Evolutionary conservation across 2,888 invertebrate species (phyloP).

Genomic region (Drosophila cracens): DNA sequence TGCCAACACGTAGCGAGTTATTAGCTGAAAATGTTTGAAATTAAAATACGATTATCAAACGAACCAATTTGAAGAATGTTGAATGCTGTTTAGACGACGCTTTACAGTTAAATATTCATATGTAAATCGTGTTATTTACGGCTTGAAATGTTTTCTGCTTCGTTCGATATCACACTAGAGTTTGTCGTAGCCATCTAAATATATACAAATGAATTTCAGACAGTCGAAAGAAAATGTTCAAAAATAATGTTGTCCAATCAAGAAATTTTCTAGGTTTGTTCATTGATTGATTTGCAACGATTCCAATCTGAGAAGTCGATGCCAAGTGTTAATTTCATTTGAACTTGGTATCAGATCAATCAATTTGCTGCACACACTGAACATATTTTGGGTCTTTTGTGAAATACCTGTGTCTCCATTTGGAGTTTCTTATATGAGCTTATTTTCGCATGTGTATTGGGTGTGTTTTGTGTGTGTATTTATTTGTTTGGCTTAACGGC

Average conservation of each 20-base stretch:
- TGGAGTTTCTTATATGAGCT: constrained; percentile 6
- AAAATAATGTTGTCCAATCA: constrained; percentile 29
- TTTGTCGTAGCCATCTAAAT: background rate
- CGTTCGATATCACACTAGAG: constrained; percentile 3
- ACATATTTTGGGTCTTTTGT: background rate
- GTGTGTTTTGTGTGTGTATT: background rate
- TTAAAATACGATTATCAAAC: constrained; percentile 34
- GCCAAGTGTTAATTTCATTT: constrained; percentile 46
- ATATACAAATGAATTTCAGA: background rate
- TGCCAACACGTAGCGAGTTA: constrained; percentile 39
- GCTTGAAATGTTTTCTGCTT: constrained; percentile 28
- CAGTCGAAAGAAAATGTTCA: background rate
- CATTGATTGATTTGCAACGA: constrained; percentile 72
- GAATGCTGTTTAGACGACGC: constrained; percentile 5
- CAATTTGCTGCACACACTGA: constrained; percentile 61
- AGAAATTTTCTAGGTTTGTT: constrained; percentile 31
- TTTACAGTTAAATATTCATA: constrained; percentile 54
- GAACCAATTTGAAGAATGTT: background rate
- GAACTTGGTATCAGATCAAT: constrained; percentile 62
- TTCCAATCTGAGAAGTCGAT: constrained; percentile 17
- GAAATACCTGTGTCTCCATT: constrained; percentile 12
- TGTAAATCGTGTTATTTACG: constrained; percentile 69
- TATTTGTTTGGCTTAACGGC: constrained; percentile 18
- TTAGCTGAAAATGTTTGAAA: constrained; percentile 28
- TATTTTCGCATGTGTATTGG: constrained; percentile 7